Base-by-base conservation (phyloP, 2,888 invertebrate species). In the Nomada fabriciana region DNA sequence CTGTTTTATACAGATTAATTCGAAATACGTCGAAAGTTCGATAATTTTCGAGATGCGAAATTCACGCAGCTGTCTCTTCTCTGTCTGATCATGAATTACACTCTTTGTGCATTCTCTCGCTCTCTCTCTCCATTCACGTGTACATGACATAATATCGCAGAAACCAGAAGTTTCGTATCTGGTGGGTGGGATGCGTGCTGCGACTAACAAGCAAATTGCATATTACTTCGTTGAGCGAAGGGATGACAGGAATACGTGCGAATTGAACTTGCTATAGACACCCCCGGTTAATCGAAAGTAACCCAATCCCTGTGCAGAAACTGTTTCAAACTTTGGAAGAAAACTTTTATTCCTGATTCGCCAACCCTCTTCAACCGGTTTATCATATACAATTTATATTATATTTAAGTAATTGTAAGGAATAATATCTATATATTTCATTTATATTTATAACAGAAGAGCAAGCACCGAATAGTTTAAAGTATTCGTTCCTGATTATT, bases 171-270 rank as follows among this genome's bases (percentile, higher is more conserved):
- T 83, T 86, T 85, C 84, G 79, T 81, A 86, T 80, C 85, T 64
- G 76, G 84, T 79, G 57, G 60, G 52, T 57, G 76, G 74, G 69
- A 84, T 76, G 80, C 88, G 87, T 87, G 86, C 72, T 79, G 74
- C 60, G 89, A 89, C 87, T 89, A 84, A 85, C 88, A 87, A 89
- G 82, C 71, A 83, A 83, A 84, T 87, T 79, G 85, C 85, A 86
- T 86, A 87, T 88, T 89, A 87, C 85, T 83, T 84, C 74, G 82
- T 42, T 57, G 69, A 25, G 79, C 55, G 72, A 82, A 77, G 73
- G 63, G 77, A 83, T 76, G 82, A 83, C 71, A 77, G 79, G 84
- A 82, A 71, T 79, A 86, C 86, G 86, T 84, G 86, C 59, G 81
- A 86, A 88, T 79, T 73, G 79, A 76, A 80, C 74, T 69, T 68